Evolutionary conservation across 2,113 vertebrate species (phyloP), one percentile per base, ranked within the genome.

Genomic region (Galeopterus variegatus): DNA sequence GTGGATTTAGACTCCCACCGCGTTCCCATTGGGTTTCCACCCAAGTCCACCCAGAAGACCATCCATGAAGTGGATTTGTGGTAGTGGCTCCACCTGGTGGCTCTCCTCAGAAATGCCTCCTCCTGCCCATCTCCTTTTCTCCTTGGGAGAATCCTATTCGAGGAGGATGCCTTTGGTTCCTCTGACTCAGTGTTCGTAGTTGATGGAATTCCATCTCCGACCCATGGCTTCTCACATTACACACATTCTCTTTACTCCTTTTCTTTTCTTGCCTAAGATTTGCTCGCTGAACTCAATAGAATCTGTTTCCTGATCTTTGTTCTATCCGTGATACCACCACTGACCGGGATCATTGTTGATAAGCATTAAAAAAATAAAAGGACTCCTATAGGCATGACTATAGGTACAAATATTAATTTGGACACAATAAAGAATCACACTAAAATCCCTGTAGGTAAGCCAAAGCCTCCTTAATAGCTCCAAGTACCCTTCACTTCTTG

Each of bases 1-100:
- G 2, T 23, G 69, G 36, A 67, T 64, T 90, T 65, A 80, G 76
- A 80, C 33, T 93, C 72, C 45, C 17, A 17, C 23, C 1, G 23
- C 2, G 10, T n/a, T 65, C 36, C 62, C 72, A 65, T 60, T 96
- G 82, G 67, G 19, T 96, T 84, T 86, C 91, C 6, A 84, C 36
- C 48, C 36, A 79, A 60, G 60, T 73, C 72, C 17, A 36, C 19
- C 23, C 41, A 54, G 84, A 94, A 80, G 52, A 86, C 36, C 21
- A 69, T 77, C 70, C 15, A 21, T 54, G 36, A 69, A 69, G 13
- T 89, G 93, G 93, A 75, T 95, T 97, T 97, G 48, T 85, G 90
- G 81, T 95, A 8, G 93, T 97, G 96, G 92, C 93, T 79, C 97
- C 96, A 93, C 95, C 97, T 98, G 64, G 96, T 97, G 97, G 96